Conservation (phyloP, 2,888 invertebrate genomes). For the Ypsolopha sequella region DNA sequence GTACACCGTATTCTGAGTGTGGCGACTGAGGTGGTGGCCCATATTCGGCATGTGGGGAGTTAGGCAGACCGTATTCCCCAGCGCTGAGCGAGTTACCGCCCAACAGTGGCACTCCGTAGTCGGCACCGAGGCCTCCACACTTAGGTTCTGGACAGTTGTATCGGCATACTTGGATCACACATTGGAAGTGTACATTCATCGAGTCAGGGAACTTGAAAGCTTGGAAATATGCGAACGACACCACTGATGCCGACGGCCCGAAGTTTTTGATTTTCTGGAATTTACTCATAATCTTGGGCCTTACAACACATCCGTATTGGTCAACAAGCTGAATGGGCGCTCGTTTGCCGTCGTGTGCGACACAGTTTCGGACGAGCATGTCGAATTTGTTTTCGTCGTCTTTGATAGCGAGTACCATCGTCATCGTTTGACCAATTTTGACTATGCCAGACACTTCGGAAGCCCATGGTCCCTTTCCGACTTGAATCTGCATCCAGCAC, state of each 20-base stretch:
- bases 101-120: slow-evolving; percentile 76
- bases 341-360: slow-evolving; percentile 94
- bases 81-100: slow-evolving; percentile 72
- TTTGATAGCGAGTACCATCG: slow-evolving; percentile 95
- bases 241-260: slow-evolving; percentile 93
- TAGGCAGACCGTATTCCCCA: slow-evolving; percentile 75
- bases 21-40: slow-evolving; percentile 76
- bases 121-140: slow-evolving; percentile 78
- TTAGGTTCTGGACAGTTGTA: slow-evolving; percentile 95
- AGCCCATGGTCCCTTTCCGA: slow-evolving; percentile 97
- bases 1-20: slow-evolving; percentile 78
- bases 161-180: slow-evolving; percentile 94
- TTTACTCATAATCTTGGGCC: slow-evolving; percentile 95
- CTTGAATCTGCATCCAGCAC: slow-evolving; percentile 98
- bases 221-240: slow-evolving; percentile 96
- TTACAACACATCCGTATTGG: slow-evolving; percentile 92
- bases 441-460: slow-evolving; percentile 96
- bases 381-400: slow-evolving; percentile 97
- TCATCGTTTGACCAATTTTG: slow-evolving; percentile 97
- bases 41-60: slow-evolving; percentile 74
- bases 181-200: slow-evolving; percentile 98
- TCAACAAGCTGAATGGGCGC: slow-evolving; percentile 94
- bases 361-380: slow-evolving; percentile 94
- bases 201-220: slow-evolving; percentile 97
- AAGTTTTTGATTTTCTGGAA: slow-evolving; percentile 98